Conservation (phyloP, 2,888 invertebrate species). For the Papilio demoleus region DNA sequence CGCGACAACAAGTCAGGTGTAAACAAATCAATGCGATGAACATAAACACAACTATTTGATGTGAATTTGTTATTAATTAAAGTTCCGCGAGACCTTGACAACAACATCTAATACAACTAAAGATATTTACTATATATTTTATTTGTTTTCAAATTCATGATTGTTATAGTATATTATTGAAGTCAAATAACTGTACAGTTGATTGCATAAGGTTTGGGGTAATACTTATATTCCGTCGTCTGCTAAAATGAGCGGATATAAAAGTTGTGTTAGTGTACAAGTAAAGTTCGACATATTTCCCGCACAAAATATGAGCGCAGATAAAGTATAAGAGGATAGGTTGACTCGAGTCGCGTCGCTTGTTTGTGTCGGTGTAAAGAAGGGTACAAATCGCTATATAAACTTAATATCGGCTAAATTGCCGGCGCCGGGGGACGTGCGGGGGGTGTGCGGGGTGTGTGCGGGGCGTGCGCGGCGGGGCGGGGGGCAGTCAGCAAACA, state of each 20-base stretch:
- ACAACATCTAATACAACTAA: no score
- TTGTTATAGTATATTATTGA: not conserved
- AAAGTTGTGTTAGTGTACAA: not conserved
- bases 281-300: not conserved
- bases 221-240: no score
- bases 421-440: slow-evolving; percentile 60
- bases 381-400: slow-evolving; percentile 81
- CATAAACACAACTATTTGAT: slow-evolving; percentile 1
- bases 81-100: not conserved
- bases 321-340: slow-evolving; percentile 4
- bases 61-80: slow-evolving; percentile 7
- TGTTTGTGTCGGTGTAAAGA: slow-evolving; percentile 66
- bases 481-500: slow-evolving; percentile 61
- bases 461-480: slow-evolving; percentile 41
- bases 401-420: slow-evolving; percentile 81
- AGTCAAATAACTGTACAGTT: no score
- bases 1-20: slow-evolving; percentile 10
- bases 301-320: not conserved
- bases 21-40: slow-evolving; percentile 13
- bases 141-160: not conserved
- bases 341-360: slow-evolving; percentile 45
- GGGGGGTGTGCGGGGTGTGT: no score
- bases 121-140: no score
- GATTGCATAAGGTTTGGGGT: no score
- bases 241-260: no score